Evolutionary conservation across 2,888 invertebrate species (phyloP), one percentile per base, ranked within the genome.

Genomic region (Andrena chrysosceles): DNA sequence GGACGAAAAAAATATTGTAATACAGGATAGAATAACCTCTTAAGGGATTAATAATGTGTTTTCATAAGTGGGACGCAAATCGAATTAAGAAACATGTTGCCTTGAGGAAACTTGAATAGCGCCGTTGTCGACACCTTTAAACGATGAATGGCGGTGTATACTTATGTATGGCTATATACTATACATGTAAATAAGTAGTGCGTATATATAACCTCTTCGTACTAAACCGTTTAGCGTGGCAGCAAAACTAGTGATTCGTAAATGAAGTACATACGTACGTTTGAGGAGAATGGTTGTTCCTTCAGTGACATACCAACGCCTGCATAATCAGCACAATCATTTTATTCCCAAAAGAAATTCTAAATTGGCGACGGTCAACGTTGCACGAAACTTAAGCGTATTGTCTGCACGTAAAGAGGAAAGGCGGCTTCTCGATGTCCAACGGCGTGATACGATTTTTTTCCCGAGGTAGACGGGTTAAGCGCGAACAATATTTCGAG

Each of bases 191-290:
- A 42, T 42, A 42, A 16, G 5, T 16, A 42, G 42, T 16, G n/a
- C 31, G 2, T 62, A 68, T 3, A 1, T 88, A 85, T 89, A 91
- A 91, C 90, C 90, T 90, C 74, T 62, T 31, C 16, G 33, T 23
- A 54, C 4, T 23, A n/a, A 29, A 60, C n/a, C 35, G 67, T 71
- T 59, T 59, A 33, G 2, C 5, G 2, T 2, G 7, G 13, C 16
- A 54, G 13, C 3, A 13, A 2, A 7, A 48, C 1, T 10, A 54
- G 7, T 63, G 59, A 78, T 81, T 84, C 81, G 78, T 89, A 78
- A 87, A 88, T 89, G 84, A 84, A 83, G 68, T 77, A 80, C 81
- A 71, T 78, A 83, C 77, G 73, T 84, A 79, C 85, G 49, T 81
- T 77, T 77, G 68, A 59, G 60, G 76, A 67, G 60, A 69, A 54